These are phyloP conservation scores for Danio aesculapii DNA, from an alignment of 2,797 vertebrate species.

Conservation along the genomic window DNA sequence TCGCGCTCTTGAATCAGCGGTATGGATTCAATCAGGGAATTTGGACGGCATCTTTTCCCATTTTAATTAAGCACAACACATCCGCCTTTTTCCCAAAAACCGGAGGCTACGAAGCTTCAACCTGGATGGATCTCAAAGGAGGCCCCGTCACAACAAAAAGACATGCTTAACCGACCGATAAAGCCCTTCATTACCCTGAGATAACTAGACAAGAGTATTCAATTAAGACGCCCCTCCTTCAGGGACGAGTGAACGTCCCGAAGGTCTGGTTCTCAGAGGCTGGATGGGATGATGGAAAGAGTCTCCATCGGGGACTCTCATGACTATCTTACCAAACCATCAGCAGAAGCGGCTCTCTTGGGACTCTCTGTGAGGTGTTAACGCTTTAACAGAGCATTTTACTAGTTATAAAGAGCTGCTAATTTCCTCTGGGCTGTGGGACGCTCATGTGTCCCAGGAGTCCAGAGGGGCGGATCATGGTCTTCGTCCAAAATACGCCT, in stretches of 20 bases:
- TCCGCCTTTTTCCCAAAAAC: conserved; percentile 51
- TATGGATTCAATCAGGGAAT: conserved; percentile 56
- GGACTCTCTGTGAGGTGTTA: conserved; percentile 49
- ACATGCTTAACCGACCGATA: conserved; percentile 58
- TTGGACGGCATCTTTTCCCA: conserved; percentile 57
- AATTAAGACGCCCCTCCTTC: conserved; percentile 64
- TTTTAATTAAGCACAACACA: conserved; percentile 65
- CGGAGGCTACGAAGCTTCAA: conserved; percentile 34
- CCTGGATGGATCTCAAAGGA: conserved; percentile 62
- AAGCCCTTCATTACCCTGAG: conserved; percentile 62
- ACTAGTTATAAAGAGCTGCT: conserved; percentile 61
- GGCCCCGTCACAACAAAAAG: conserved; percentile 52
- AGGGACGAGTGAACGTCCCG: conserved; percentile 62
- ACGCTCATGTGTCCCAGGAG: conserved; percentile 62
- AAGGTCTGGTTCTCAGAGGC: conserved; percentile 65
- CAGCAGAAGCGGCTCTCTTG: conserved; percentile 58
- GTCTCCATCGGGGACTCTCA: conserved; percentile 55
- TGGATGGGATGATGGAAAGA: conserved; percentile 51
- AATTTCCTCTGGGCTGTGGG: conserved; percentile 55
- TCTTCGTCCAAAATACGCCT: conserved; percentile 26
- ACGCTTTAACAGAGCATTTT: conserved; percentile 55
- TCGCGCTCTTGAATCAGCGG: conserved; percentile 22
- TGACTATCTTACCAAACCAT: conserved; percentile 59
- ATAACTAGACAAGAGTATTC: conserved; percentile 65
- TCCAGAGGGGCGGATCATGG: conserved; percentile 63